Evolutionary conservation across 2,113 vertebrate genomes (phyloP), one percentile per base, ranked within the genome.

Genomic region (Melanostigma gelatinosum): DNA sequence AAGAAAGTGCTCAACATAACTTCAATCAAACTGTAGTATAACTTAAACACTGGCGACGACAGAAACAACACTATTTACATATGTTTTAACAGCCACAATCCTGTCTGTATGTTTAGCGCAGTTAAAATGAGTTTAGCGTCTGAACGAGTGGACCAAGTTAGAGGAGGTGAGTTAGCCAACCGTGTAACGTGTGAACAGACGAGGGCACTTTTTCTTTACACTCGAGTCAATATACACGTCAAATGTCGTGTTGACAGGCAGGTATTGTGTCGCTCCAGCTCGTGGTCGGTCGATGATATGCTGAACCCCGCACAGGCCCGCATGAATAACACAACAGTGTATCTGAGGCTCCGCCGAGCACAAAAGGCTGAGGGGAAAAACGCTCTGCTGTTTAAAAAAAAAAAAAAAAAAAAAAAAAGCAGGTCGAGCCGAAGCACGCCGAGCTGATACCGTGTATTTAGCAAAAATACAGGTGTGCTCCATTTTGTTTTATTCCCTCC

Each of bases 241-340:
- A n/a, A 24, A 16, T 63, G 69, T 32, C 6, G 29, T 44, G 44
- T 81, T 72, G 52, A 55, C 72, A 36, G 57, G 50, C 52, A 20
- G 42, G 82, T 63, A 62, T 72, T 62, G 61, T 70, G 60, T 50
- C 9, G 10, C n/a, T 4, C 64, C 79, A 42, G 42, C 44, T 46
- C 44, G 13, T 34, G 32, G 32, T 34, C 32, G 32, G 34, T 34
- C 34, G 34, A 6, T 34, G 34, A 6, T 34, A 34, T 15, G 57
- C 4, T 12, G 57, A 82, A 46, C 44, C 10, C 44, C 44, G 20
- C 50, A 22, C 34, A 34, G 34, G 94, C 93, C 93, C 92, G 87
- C 93, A 95, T 94, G 94, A 94, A 95, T 94, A 94, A 95, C 93
- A 93, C 94, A 94, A 95, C 94, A 93, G 93, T 91, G 79, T 87